Percentiles rank a stretch among this genome's conserved stretches.
These are phyloP conservation scores for Semotilus atromaculatus DNA, from an alignment of 2,797 vertebrate species.

Conservation along the genomic window DNA sequence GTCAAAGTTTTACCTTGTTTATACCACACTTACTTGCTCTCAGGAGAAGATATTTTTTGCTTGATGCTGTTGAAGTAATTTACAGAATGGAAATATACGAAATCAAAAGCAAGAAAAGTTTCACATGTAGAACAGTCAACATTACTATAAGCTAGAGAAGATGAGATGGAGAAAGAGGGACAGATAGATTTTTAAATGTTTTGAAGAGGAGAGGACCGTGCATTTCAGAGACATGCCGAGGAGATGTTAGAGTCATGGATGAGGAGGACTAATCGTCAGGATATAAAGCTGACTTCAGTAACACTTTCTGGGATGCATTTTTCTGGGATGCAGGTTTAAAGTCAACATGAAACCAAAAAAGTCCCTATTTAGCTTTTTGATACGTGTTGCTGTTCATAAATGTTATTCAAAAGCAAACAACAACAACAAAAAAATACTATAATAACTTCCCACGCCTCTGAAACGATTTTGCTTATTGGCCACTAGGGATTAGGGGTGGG, in stretches of 20 bases:
- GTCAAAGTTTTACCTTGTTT: conserved; percentile 83
- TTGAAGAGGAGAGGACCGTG: conserved; percentile 38
- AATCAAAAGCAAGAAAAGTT: conserved; percentile 70
- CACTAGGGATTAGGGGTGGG: neutral
- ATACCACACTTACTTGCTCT: conserved; percentile 95
- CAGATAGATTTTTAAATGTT: neutral
- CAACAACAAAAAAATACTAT: neutral
- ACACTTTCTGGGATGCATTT: conserved; percentile 9
- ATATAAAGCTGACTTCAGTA: neutral
- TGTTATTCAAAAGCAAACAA: neutral
- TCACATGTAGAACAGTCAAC: conserved; percentile 54
- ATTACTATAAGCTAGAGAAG: neutral
- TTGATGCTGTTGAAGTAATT: conserved; percentile 95
- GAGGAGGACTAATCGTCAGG: neutral
- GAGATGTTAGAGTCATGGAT: neutral
- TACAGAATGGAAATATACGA: conserved; percentile 83
- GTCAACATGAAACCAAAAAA: conserved; percentile 29
- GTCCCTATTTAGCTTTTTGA: neutral
- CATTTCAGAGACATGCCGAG: conserved; percentile 52
- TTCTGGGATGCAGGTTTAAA: conserved; percentile 13
- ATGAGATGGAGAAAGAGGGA: neutral
- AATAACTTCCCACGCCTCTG: neutral
- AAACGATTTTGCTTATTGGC: neutral
- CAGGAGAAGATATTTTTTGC: conserved; percentile 94
- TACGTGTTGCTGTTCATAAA: neutral